Percentiles rank a stretch among this genome's conserved stretches.
phyloP scores from a whole-genome alignment of 64 coral and sea anemone genomes.

The Pachyseris speciosa region DNA sequence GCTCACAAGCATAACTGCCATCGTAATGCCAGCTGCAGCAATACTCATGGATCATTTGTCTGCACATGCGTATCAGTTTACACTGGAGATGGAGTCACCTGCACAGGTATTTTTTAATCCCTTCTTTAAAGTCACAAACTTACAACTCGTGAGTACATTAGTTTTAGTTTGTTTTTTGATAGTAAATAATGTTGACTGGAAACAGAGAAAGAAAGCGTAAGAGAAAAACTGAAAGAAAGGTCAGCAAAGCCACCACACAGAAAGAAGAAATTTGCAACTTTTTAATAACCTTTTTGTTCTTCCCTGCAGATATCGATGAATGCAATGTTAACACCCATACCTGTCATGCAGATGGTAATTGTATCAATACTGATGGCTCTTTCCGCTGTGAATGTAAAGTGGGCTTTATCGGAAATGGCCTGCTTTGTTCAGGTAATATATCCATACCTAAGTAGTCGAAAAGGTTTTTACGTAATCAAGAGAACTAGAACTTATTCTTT shows the following conservation, averaged over 20 bases:
- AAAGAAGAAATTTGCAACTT: too few relatives aligned
- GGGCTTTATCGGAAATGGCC: slow-evolving; percentile 66
- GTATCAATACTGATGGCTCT: slow-evolving; percentile 71
- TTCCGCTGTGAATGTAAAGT: slow-evolving; percentile 66
- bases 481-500: background rate
- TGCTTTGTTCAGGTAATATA: slow-evolving; percentile 65
- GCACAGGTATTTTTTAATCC: slow-evolving; percentile 73
- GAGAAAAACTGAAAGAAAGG: too few relatives aligned
- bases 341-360: slow-evolving; percentile 56
- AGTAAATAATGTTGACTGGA: too few relatives aligned
- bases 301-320: slow-evolving; percentile 72
- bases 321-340: slow-evolving; percentile 46
- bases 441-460: background rate
- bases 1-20: slow-evolving; percentile 82
- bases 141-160: background rate
- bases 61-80: slow-evolving; percentile 83
- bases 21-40: slow-evolving; percentile 76
- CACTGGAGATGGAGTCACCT: slow-evolving; percentile 83
- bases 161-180: too few relatives aligned
- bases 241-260: too few relatives aligned
- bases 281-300: background rate
- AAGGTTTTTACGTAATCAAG: background rate
- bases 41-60: slow-evolving; percentile 74
- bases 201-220: too few relatives aligned
- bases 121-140: too few relatives aligned